Base-by-base conservation (phyloP, 2,113 vertebrate species). In the Glaucidium brasilianum region DNA sequence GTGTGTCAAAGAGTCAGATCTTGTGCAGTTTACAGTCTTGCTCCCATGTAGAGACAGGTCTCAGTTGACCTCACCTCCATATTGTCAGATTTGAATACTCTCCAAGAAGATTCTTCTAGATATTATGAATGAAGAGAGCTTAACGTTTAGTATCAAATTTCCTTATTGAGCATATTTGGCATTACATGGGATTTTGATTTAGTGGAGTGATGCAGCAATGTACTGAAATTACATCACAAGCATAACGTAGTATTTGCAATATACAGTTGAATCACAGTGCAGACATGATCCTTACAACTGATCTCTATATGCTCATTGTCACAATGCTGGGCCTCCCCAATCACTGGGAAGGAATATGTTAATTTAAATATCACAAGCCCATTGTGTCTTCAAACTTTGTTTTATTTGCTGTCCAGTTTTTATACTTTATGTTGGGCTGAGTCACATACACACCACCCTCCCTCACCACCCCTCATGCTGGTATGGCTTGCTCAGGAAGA, bases 361-460 rank as follows among this genome's bases (percentile, higher is more conserved):
- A 11, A 3, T 43, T 64, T 45, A 63, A 95, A 60, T 0, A n/a
- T 16, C 16, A 88, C 25, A 66, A 56, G 35, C 4, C 9, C 32
- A 2, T 22, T 30, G 2, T 3, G 2, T 59, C 35, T 52, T 47
- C 20, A 52, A 34, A 69, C 2, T 27, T 68, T 13, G 4, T 55
- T 79, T 26, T 17, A 7, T 43, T 88, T 45, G 1, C 73, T 62
- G 21, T 39, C 22, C 43, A 20, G 6, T 22, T 83, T 83, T 60
- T 35, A 16, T 25, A 39, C 8, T 35, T 66, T 15, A 5, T 3
- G 4, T 37, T 47, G 18, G 20, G 15, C 39, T 43, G 37, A 39
- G 20, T 10, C 12, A 19, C 12, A 6, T 2, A 22, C 11, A 3
- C 5, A 3, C 0, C 0, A 3, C 11, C 15, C 15, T 18, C 12